Conservation (phyloP, 53 echinoderm and acorn worm genomes). For the Pentamera pediparva region DNA sequence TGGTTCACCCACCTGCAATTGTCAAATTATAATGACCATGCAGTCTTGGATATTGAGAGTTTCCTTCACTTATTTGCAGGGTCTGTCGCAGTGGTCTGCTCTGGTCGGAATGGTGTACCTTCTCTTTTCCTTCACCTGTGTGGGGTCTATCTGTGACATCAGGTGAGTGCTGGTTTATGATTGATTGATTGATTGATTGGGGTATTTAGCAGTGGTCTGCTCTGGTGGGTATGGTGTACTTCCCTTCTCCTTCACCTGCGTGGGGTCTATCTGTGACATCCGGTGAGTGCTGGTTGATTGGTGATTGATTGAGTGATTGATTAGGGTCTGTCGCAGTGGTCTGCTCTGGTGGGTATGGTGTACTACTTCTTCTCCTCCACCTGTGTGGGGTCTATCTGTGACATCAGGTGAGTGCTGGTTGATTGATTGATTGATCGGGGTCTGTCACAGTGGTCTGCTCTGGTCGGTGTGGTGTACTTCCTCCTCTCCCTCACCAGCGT, state of each 20-base stretch:
- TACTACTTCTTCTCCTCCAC: constrained; percentile 66
- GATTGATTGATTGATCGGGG: too few species aligned
- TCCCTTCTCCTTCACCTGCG: constrained; percentile 67
- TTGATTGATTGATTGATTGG: too few species aligned
- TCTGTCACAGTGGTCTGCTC: constrained; percentile 34
- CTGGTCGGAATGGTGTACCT: constrained; percentile 45
- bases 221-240: constrained; percentile 42
- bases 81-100: constrained; percentile 34
- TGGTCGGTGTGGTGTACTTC: constrained; percentile 45
- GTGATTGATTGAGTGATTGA: neutral
- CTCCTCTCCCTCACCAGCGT: constrained; percentile 67
- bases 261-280: constrained; percentile 69
- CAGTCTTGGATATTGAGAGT: neutral
- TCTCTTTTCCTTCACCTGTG: constrained; percentile 67
- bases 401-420: constrained; percentile 60
- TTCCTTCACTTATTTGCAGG: constrained; percentile 25
- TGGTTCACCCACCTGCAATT: too few species aligned
- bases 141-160: constrained; percentile 64
- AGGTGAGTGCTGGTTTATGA: constrained; percentile 68
- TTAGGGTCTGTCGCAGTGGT: constrained; percentile 47
- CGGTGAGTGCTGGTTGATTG: too few species aligned
- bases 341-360: constrained; percentile 26
- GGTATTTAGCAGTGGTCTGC: constrained; percentile 3
- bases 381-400: constrained; percentile 68
- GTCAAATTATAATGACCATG: neutral